These are phyloP conservation scores for Rugalucina vietnamica DNA, from an alignment of 2,888 invertebrate species.

Conservation along the genomic window DNA sequence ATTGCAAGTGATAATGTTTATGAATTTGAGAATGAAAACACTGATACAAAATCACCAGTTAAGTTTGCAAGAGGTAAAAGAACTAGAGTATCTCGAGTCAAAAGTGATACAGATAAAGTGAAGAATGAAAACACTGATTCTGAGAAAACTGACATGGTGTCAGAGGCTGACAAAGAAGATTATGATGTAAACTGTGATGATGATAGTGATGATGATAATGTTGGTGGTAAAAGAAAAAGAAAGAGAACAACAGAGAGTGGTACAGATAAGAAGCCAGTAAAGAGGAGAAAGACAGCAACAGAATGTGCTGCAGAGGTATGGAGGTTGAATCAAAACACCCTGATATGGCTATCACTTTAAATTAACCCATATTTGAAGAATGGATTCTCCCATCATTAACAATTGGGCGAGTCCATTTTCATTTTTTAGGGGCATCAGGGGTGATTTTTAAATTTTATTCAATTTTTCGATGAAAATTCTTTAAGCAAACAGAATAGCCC, in stretches of 20 bases:
- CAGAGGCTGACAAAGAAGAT: not conserved
- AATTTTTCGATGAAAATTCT: too few species aligned
- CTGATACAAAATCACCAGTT: not conserved
- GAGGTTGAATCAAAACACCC: too few species aligned
- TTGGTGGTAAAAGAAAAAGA: too few species aligned
- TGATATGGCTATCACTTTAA: too few species aligned
- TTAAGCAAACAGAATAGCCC: too few species aligned
- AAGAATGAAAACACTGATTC: not conserved
- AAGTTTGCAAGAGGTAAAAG: not conserved
- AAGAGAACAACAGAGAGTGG: slow-evolving; percentile 47
- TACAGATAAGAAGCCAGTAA: slow-evolving; percentile 37
- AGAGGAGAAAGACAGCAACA: slow-evolving; percentile 47
- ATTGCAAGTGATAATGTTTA: not conserved
- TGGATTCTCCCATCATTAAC: too few species aligned
- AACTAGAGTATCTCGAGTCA: not conserved
- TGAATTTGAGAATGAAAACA: not conserved
- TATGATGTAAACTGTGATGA: not conserved
- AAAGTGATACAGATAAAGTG: not conserved
- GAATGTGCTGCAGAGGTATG: slow-evolving; percentile 19
- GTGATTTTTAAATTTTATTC: too few species aligned
- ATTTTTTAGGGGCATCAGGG: too few species aligned
- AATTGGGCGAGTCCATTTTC: too few species aligned
- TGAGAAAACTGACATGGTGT: not conserved
- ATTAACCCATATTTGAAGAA: too few species aligned
- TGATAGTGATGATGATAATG: not conserved